These are phyloP conservation scores for Urocolius indicus DNA, from an alignment of 2,113 vertebrate species.

Conservation along the genomic window DNA sequence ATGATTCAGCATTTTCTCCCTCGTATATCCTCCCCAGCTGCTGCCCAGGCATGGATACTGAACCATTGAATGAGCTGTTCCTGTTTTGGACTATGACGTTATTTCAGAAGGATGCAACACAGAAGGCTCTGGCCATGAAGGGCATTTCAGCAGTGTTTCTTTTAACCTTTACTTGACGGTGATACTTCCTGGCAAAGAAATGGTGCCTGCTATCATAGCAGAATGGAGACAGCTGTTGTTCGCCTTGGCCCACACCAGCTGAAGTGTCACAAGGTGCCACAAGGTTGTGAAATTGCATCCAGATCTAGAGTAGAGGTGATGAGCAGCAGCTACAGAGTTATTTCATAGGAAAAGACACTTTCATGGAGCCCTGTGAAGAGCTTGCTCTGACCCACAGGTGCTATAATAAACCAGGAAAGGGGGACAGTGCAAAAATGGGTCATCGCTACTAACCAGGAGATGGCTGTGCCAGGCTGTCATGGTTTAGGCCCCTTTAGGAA, in stretches of 20 bases:
- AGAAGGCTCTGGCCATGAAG: conserved; percentile 1
- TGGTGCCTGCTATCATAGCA: background rate
- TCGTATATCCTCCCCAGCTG: background rate
- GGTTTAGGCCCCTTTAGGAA: too few relatives aligned
- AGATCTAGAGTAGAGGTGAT: conserved; percentile 16
- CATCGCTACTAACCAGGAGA: background rate
- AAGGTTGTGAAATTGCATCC: background rate
- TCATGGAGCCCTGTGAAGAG: background rate
- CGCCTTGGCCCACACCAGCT: background rate
- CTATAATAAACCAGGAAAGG: background rate
- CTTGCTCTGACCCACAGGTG: background rate
- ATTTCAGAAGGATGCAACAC: conserved; percentile 34
- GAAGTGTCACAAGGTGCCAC: background rate
- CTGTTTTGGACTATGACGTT: conserved; percentile 51
- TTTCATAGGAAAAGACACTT: background rate
- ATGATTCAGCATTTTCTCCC: conserved; percentile 43
- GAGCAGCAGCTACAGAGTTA: background rate
- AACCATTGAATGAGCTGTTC: conserved; percentile 21
- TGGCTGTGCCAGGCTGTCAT: background rate
- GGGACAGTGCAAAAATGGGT: accelerated
- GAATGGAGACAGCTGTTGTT: conserved; percentile 16
- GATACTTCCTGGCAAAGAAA: background rate
- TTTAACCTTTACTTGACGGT: conserved; percentile 4
- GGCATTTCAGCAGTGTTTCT: background rate
- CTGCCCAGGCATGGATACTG: background rate